Conservation (phyloP, 2,113 vertebrate species). For the Pitta sordida region DNA sequence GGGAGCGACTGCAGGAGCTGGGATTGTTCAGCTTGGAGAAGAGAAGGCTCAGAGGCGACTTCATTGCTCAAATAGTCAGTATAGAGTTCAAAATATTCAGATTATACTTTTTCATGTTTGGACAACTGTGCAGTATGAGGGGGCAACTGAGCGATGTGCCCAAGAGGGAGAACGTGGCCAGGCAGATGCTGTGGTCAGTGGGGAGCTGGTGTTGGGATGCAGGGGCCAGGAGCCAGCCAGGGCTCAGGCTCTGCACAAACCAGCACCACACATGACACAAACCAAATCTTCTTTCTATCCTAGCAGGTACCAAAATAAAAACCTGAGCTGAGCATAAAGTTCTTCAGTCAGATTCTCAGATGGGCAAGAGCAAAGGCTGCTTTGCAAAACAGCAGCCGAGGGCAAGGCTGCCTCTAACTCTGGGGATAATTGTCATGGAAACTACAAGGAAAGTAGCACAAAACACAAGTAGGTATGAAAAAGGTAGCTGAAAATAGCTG, state of each 20-base stretch:
- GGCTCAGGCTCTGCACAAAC: background rate
- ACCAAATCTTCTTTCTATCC: background rate
- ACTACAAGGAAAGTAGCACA: slow-evolving; percentile 47
- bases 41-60: too few relatives aligned
- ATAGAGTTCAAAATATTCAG: background rate
- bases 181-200: background rate
- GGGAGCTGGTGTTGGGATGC: background rate
- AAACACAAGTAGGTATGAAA: slow-evolving; percentile 14
- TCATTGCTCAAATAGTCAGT: too few relatives aligned
- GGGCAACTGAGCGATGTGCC: background rate
- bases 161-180: background rate
- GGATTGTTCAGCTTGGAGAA: too few relatives aligned
- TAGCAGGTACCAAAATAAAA: background rate
- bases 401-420: background rate
- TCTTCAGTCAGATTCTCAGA: background rate
- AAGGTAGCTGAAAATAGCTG: slow-evolving; percentile 53
- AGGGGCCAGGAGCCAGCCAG: background rate
- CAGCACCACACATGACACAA: background rate
- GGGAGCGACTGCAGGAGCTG: too few relatives aligned
- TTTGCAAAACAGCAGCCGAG: background rate
- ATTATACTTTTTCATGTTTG: background rate
- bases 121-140: background rate
- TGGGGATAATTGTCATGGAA: slow-evolving; percentile 53
- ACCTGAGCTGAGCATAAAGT: background rate
- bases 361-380: background rate